Base-by-base conservation (phyloP, 2,888 invertebrate genomes). In the Lacanobia wlatinum region DNA sequence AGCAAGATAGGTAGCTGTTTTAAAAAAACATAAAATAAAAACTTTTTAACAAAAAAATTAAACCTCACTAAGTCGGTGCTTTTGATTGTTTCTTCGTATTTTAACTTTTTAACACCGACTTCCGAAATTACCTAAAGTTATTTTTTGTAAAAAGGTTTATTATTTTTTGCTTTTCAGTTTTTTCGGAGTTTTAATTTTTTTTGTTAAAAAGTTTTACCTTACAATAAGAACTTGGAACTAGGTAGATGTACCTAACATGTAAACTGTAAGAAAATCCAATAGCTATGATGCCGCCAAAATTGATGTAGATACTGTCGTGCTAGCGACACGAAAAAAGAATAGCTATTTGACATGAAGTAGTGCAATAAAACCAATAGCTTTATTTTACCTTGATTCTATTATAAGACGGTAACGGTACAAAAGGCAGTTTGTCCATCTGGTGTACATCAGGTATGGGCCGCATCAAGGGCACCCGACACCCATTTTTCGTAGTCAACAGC, bases 371-470 rank as follows among this genome's bases (percentile, higher is more conserved):
- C 63, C 21, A 43, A 70, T 71, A 53, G 16, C 8, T 43, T 73
- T 92, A 96, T 12, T 40, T 73, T 92, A 96, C 96, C 93, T 95
- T 96, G 80, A 93, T 91, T 69, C 95, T 89, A 80, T 95, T 96
- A 80, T 96, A 96, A 0, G 94, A 93, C 14, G 96, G 95, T 34
- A 91, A 71, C 2, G 95, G 95, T 23, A 87, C 92, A 73, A 96
- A 95, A 1, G 96, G 93, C 60, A 96, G 84, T 66, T 92, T 89
- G 28, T 94, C 93, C 92, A 96, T 92, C 82, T 89, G 87, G 52
- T 90, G 91, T 8, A 93, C 87, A 79, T 96, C 94, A 0, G 96
- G 96, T 64, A 95, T 87, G 1, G 96, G 95, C 46, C 84, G 84
- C 94, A 96, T 93, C 23, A 83, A 81, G 10, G 96, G 96, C 12